Conservation (phyloP, 2,113 vertebrate genomes). For the Procavia capensis region DNA sequence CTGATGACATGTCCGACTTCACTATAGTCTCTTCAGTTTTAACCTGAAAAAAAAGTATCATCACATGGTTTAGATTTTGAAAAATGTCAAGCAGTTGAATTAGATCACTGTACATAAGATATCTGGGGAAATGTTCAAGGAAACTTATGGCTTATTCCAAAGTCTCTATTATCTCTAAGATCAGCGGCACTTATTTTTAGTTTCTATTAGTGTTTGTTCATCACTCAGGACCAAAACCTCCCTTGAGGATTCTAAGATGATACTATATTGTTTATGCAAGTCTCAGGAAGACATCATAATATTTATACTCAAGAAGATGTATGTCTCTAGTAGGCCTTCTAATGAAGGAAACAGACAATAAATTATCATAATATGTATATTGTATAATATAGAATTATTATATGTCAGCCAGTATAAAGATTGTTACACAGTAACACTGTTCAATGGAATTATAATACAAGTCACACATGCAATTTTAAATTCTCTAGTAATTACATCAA, state of each 20-base stretch:
- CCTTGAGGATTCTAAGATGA: neutral
- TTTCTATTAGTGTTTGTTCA: neutral
- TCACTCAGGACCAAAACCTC: neutral
- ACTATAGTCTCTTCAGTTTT: neutral
- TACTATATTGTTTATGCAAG: neutral
- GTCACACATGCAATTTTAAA: neutral
- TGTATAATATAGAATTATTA: neutral
- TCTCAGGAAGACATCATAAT: neutral
- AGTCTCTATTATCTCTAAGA: neutral
- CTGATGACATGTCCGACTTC: neutral
- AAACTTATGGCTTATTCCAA: neutral
- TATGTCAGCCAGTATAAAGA: neutral
- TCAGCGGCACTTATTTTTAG: too few relatives aligned
- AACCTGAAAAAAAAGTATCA: neutral
- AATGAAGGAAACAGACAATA: neutral
- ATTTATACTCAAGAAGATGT: neutral
- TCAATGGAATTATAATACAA: neutral
- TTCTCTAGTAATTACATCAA: neutral
- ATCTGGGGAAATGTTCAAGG: neutral
- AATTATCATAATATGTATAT: neutral
- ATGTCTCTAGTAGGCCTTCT: neutral
- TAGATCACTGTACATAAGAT: neutral
- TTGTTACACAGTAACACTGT: neutral
- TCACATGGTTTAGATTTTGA: neutral
- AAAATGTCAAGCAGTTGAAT: neutral